A percentile compares a stretch with the other conserved stretches of the same genome.
phyloP scores from a whole-genome alignment of 2,888 invertebrate genomes.

The Idaea dimidiata region DNA sequence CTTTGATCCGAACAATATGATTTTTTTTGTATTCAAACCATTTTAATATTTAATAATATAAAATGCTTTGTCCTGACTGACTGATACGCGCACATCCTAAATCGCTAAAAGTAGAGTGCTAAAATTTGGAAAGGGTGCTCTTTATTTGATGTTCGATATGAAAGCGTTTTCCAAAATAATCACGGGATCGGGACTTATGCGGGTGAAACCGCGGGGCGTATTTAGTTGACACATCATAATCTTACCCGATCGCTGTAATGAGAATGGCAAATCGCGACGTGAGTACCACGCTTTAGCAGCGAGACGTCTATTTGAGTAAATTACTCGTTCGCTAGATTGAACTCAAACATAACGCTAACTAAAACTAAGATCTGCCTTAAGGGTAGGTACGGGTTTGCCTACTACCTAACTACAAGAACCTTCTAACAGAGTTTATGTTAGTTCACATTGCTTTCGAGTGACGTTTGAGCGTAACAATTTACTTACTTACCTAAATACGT shows the following conservation, averaged over 20 bases:
- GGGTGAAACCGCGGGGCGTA: too few species aligned
- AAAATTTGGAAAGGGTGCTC: too few species aligned
- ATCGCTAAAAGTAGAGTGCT: too few species aligned
- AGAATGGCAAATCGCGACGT: neutral
- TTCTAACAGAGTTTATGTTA: neutral
- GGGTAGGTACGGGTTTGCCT: neutral
- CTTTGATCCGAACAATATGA: too few species aligned
- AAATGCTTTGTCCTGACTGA: too few species aligned
- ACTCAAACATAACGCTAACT: conserved; percentile 26
- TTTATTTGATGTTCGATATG: too few species aligned
- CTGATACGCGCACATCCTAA: too few species aligned
- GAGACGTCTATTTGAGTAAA: conserved; percentile 39
- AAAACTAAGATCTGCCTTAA: conserved; percentile 25
- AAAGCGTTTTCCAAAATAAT: too few species aligned
- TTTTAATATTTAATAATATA: too few species aligned
- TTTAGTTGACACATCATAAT: neutral
- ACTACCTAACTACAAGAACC: neutral
- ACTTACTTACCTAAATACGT: neutral
- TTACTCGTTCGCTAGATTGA: conserved; percentile 32
- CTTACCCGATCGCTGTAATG: neutral
- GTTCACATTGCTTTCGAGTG: neutral
- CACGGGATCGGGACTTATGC: too few species aligned
- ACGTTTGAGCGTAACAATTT: neutral
- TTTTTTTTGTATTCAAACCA: too few species aligned
- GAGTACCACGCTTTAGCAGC: neutral